Percentiles rank a stretch among this genome's conserved stretches.
phyloP scores from a whole-genome alignment of 2,113 vertebrate genomes.

The Heterocephalus glaber region DNA sequence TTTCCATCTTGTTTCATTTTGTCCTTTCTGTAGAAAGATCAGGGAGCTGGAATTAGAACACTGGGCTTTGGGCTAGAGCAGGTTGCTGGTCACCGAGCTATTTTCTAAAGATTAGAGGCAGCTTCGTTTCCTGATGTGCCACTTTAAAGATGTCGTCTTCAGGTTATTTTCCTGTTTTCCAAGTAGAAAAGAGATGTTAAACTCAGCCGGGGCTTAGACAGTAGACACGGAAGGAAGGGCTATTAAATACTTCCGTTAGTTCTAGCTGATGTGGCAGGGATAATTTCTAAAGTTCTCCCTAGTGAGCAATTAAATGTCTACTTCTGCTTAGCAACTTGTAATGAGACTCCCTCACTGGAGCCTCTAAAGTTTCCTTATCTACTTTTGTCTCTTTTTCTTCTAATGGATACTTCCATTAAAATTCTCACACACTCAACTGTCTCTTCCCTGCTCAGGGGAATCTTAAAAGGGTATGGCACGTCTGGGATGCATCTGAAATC shows the following conservation, averaged over 20 bases:
- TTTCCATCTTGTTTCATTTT: neutral
- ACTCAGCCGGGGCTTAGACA: neutral
- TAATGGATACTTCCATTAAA: neutral
- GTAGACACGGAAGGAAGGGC: neutral
- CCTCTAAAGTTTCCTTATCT: neutral
- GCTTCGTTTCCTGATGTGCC: neutral
- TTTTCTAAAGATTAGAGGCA: neutral
- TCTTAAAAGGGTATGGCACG: neutral
- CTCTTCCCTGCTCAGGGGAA: neutral
- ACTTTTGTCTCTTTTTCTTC: neutral
- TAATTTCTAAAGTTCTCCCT: neutral
- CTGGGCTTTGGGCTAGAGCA: neutral
- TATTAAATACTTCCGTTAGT: neutral
- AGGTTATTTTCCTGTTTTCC: neutral
- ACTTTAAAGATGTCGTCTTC: neutral
- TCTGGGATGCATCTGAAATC: neutral
- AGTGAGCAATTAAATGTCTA: neutral
- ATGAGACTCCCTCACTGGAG: neutral
- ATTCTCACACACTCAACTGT: neutral
- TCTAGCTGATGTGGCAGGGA: neutral
- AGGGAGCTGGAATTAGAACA: neutral
- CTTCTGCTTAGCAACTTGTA: constrained; percentile 23
- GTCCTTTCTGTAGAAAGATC: neutral
- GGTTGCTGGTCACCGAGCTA: neutral
- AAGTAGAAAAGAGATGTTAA: neutral